Conservation (phyloP, 2,888 invertebrate genomes). For the Cordilura impudica region DNA sequence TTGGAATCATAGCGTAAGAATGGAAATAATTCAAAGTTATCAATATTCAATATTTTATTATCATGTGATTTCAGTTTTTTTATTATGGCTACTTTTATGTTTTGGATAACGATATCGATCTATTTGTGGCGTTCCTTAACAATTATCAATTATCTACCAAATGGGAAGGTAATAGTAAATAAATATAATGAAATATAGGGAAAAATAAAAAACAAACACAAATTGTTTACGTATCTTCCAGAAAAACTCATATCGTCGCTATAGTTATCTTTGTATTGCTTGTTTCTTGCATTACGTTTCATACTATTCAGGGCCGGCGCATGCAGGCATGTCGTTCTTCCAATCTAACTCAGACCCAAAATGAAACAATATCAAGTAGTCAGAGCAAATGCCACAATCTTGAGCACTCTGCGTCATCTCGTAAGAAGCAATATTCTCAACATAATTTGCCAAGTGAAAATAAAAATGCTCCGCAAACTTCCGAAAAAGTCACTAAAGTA, state of each 20-base stretch:
- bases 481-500: background rate
- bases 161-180: conserved; percentile 63
- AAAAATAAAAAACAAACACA: too few species aligned
- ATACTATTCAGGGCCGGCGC: conserved; percentile 1
- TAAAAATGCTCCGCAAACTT: background rate
- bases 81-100: conserved; percentile 67
- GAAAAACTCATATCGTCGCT: conserved; percentile 39
- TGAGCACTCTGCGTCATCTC: too few species aligned
- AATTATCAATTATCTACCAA: conserved; percentile 34
- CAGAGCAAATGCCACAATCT: too few species aligned
- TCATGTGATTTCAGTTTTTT: conserved; percentile 67
- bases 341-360: background rate
- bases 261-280: conserved; percentile 41
- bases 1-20: conserved; percentile 62
- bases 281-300: conserved; percentile 25
- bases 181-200: too few species aligned
- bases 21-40: conserved; percentile 16
- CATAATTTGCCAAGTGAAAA: too few species aligned
- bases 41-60: background rate
- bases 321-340: background rate
- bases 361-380: background rate
- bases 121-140: conserved; percentile 62
- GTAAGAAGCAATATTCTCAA: too few species aligned
- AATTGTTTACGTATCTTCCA: conserved; percentile 15
- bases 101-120: conserved; percentile 69